These are phyloP conservation scores for Cyclopterus lumpus DNA, from an alignment of 2,797 vertebrate species.

Conservation along the genomic window DNA sequence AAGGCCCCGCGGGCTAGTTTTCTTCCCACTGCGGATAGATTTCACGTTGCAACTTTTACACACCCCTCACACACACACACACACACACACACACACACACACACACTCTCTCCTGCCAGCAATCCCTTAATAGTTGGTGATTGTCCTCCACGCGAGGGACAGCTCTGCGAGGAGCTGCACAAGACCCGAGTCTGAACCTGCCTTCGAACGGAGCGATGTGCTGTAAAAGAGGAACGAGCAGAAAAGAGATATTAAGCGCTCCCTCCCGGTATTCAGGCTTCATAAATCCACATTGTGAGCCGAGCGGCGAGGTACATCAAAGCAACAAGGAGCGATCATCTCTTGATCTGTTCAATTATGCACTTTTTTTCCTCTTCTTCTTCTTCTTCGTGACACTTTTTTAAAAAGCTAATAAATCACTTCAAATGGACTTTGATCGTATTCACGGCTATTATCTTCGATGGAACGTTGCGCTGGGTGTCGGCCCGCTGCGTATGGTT, in stretches of 20 bases:
- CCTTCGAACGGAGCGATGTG: constrained; percentile 50
- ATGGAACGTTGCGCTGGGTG: constrained; percentile 46
- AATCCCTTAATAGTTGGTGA: constrained; percentile 36
- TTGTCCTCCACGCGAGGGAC: constrained; percentile 49
- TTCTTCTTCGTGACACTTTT: constrained; percentile 38
- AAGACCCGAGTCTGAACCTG: constrained; percentile 67
- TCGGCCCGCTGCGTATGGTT: constrained; percentile 15
- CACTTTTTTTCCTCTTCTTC: constrained; percentile 16
- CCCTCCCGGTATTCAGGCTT: constrained; percentile 58
- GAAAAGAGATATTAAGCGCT: constrained; percentile 43
- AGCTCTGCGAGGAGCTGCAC: constrained; percentile 41
- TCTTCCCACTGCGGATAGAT: constrained; percentile 63
- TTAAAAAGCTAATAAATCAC: constrained; percentile 56
- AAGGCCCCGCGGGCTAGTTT: constrained; percentile 64
- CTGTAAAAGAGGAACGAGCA: constrained; percentile 41
- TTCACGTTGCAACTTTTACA: constrained; percentile 56
- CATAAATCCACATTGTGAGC: constrained; percentile 59
- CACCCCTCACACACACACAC: constrained; percentile 8
- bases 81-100: constrained; percentile 19
- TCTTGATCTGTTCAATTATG: constrained; percentile 58
- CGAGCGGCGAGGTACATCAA: constrained; percentile 58
- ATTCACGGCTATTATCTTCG: constrained; percentile 49
- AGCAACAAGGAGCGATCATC: constrained; percentile 53
- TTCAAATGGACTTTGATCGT: constrained; percentile 61
- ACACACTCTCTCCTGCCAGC: constrained; percentile 31